Percentiles rank a stretch among this genome's conserved stretches.
These are phyloP conservation scores for Eutrigla gurnardus DNA, from an alignment of 2,797 vertebrate genomes.

Conservation along the genomic window DNA sequence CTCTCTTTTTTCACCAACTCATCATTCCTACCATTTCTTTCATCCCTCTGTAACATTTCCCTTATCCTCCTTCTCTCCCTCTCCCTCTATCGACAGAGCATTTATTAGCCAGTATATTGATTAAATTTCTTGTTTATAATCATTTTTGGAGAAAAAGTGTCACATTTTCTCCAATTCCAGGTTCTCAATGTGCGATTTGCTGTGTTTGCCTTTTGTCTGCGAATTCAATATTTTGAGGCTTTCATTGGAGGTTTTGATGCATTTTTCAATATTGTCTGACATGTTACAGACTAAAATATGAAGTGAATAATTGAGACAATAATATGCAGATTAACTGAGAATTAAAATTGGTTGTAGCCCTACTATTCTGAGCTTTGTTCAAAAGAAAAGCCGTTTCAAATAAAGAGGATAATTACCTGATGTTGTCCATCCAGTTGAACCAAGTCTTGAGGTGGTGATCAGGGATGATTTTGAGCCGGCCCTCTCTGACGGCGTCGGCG, in stretches of 20 bases:
- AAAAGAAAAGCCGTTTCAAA: not conserved
- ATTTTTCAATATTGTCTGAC: not conserved
- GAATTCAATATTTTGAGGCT: not conserved
- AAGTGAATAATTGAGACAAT: not conserved
- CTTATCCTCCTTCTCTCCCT: too few species aligned
- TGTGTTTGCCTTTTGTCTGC: not conserved
- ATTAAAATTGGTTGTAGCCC: not conserved
- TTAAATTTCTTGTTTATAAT: not conserved
- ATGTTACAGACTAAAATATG: not conserved
- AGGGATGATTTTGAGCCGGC: conserved; percentile 89
- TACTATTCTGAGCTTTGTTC: not conserved
- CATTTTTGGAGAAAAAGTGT: not conserved
- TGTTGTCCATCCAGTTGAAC: conserved; percentile 95
- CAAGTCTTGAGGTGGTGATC: conserved; percentile 91
- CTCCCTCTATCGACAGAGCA: not conserved
- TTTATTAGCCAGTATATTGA: conserved; percentile 3
- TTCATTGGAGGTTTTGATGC: not conserved
- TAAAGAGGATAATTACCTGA: conserved; percentile 79
- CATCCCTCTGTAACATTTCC: conserved; percentile 17
- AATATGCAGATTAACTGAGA: not conserved
- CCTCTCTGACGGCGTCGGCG: conserved; percentile 87
- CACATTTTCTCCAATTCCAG: not conserved
- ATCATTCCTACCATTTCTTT: conserved; percentile 36
- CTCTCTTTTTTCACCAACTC: conserved; percentile 10
- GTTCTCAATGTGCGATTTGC: not conserved